phyloP scores from a whole-genome alignment of 2,888 invertebrate genomes.

The Epirrhoe tristata region DNA sequence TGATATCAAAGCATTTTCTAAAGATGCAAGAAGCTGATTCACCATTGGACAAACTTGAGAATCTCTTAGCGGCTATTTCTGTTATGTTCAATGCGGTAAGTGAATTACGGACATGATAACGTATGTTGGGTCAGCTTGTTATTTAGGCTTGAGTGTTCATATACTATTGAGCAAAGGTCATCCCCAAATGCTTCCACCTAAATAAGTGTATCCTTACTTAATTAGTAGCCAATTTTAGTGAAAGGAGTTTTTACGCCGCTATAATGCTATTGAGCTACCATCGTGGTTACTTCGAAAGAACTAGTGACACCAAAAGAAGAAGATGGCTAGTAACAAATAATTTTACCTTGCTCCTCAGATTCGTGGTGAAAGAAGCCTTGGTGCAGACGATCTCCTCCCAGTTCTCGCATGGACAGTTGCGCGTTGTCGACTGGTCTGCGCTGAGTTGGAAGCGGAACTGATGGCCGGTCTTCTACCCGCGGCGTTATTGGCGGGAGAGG shows the following conservation, averaged over 20 bases:
- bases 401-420: constrained; percentile 96
- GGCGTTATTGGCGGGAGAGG: constrained; percentile 95
- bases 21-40: constrained; percentile 96
- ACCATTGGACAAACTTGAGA: constrained; percentile 96
- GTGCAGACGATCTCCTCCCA: constrained; percentile 96
- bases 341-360: constrained; percentile 76
- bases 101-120: too few species aligned
- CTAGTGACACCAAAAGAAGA: too few species aligned
- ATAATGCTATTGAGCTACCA: too few species aligned
- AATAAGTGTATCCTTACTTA: too few species aligned
- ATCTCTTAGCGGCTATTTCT: constrained; percentile 94
- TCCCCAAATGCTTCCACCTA: too few species aligned
- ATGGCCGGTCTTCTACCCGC: constrained; percentile 98
- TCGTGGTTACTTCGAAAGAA: too few species aligned
- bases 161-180: too few species aligned
- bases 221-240: too few species aligned
- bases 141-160: too few species aligned
- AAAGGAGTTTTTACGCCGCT: too few species aligned
- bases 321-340: too few species aligned
- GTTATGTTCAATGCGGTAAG: constrained; percentile 93
- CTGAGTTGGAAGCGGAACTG: constrained; percentile 97
- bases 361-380: constrained; percentile 89
- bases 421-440: constrained; percentile 94
- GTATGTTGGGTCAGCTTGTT: too few species aligned
- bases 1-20: constrained; percentile 91